Conservation (phyloP, 2,888 invertebrate genomes). For the Catocala fraxini region DNA sequence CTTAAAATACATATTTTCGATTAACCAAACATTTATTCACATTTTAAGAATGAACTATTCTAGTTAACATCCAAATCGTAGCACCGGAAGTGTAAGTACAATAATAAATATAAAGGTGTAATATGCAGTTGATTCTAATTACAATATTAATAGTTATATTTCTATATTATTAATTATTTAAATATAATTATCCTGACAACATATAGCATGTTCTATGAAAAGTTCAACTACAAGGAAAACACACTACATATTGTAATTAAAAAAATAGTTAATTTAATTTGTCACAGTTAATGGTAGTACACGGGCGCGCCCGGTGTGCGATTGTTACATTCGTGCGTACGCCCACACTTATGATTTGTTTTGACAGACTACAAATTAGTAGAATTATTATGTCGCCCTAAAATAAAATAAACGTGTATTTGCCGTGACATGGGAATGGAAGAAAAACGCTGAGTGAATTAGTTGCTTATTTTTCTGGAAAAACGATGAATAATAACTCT, state of each 20-base stretch:
- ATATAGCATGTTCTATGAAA: slow-evolving; percentile 15
- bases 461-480: slow-evolving; percentile 12
- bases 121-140: too few relatives aligned
- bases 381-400: slow-evolving; percentile 18
- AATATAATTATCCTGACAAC: too few relatives aligned
- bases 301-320: slow-evolving; percentile 34
- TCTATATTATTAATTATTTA: too few relatives aligned
- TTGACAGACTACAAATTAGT: slow-evolving; percentile 34
- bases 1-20: too few relatives aligned
- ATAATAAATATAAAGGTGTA: too few relatives aligned
- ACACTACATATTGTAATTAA: slow-evolving; percentile 2
- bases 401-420: slow-evolving; percentile 26
- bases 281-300: slow-evolving; percentile 33
- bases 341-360: slow-evolving; percentile 30
- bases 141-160: too few relatives aligned
- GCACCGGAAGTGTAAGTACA: too few relatives aligned
- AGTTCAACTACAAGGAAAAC: slow-evolving; percentile 16
- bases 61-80: too few relatives aligned
- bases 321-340: slow-evolving; percentile 25
- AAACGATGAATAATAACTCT: slow-evolving; percentile 13
- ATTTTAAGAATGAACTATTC: too few relatives aligned
- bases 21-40: too few relatives aligned
- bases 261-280: slow-evolving; percentile 38
- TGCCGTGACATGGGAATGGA: slow-evolving; percentile 25
- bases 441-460: slow-evolving; percentile 14